phyloP scores from a whole-genome alignment of 2,797 vertebrate species.

The Ctenopoma kingsleyae region DNA sequence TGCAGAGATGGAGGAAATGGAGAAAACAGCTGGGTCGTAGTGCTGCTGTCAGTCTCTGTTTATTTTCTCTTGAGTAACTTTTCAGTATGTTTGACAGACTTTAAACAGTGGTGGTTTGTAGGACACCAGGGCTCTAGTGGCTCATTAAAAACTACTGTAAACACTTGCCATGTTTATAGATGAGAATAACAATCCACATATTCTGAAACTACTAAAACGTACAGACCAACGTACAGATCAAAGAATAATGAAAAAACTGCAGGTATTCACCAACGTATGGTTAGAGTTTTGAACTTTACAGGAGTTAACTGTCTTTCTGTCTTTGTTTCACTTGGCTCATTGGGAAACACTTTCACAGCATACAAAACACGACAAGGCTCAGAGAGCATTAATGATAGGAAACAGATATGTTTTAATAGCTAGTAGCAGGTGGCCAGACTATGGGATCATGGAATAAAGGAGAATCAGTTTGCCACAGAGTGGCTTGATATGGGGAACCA shows the following conservation, averaged over 20 bases:
- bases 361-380: not conserved
- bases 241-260: not conserved
- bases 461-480: constrained; percentile 8
- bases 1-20: constrained; percentile 17
- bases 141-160: constrained; percentile 43
- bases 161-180: constrained; percentile 38
- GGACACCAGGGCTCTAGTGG: not conserved
- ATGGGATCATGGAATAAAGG: constrained; percentile 32
- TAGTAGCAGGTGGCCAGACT: constrained; percentile 56
- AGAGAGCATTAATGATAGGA: constrained; percentile 39
- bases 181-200: constrained; percentile 17
- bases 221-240: not conserved
- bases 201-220: constrained; percentile 8
- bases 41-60: constrained; percentile 40
- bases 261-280: not conserved
- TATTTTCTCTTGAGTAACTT: constrained; percentile 50
- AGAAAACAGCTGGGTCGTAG: constrained; percentile 17
- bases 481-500: constrained; percentile 26
- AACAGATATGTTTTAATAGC: constrained; percentile 49
- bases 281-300: not conserved
- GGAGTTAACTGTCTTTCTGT: not conserved
- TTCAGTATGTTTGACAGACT: constrained; percentile 59
- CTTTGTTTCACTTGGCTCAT: constrained; percentile 22
- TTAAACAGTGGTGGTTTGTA: constrained; percentile 31
- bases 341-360: constrained; percentile 29